Evolutionary conservation across 2,888 invertebrate species (phyloP).

Genomic region (Chymomyza caudatula): DNA sequence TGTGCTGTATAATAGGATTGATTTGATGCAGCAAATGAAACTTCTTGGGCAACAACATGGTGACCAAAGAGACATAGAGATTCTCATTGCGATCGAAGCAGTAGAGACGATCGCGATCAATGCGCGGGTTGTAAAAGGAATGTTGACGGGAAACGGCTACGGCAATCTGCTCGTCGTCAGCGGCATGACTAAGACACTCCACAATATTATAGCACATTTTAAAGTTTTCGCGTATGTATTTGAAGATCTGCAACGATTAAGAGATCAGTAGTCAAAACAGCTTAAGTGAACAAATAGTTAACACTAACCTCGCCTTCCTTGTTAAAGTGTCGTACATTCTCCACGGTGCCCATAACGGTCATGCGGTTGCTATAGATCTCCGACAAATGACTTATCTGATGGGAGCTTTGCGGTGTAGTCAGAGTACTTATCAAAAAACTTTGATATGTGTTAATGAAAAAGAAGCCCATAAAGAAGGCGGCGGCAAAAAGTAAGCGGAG

Average conservation of each 20-base stretch:
- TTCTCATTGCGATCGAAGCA: conserved; percentile 76
- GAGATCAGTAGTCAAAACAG: background rate
- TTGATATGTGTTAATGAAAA: conserved; percentile 74
- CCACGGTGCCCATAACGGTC: conserved; percentile 72
- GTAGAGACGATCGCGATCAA: conserved; percentile 69
- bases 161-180: conserved; percentile 59
- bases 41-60: conserved; percentile 74
- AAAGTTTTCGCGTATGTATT: conserved; percentile 73
- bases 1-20: conserved; percentile 73
- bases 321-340: conserved; percentile 70
- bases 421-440: conserved; percentile 75
- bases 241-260: conserved; percentile 57
- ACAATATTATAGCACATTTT: conserved; percentile 74
- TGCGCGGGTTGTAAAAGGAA: conserved; percentile 73
- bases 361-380: conserved; percentile 67
- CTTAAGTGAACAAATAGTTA: background rate
- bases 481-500: conserved; percentile 50
- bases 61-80: conserved; percentile 74
- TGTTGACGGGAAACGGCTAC: conserved; percentile 75
- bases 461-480: conserved; percentile 60
- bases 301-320: conserved; percentile 70
- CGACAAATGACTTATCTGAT: conserved; percentile 66
- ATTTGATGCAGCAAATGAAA: conserved; percentile 74
- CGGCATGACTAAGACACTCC: conserved; percentile 69
- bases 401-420: conserved; percentile 70